A percentile compares a stretch with the other conserved stretches of the same genome.
These are phyloP conservation scores for Tachycineta bicolor DNA, from an alignment of 2,113 vertebrate genomes.

Conservation along the genomic window DNA sequence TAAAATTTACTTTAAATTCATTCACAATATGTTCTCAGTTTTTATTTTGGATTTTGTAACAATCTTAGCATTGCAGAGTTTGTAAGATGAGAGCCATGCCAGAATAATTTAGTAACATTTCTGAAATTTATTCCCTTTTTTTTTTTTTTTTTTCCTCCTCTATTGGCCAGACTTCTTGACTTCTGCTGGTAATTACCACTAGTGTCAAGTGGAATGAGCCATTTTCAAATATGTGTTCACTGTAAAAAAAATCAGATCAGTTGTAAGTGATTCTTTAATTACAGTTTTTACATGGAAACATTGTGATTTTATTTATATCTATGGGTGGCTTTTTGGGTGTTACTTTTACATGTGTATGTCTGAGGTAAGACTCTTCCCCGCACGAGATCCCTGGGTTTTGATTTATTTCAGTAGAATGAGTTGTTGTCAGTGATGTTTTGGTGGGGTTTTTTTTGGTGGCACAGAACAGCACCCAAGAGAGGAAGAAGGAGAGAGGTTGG, in stretches of 20 bases:
- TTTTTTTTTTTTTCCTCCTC: not conserved
- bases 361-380: not conserved
- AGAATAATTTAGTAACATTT: not conserved
- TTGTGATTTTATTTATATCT: not conserved
- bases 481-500: not conserved
- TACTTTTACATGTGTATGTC: not conserved
- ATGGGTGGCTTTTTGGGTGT: not conserved
- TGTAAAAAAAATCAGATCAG: not conserved
- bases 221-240: not conserved
- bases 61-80: not conserved
- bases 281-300: not conserved
- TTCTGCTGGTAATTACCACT: not conserved
- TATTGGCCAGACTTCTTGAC: not conserved
- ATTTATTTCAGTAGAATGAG: not conserved
- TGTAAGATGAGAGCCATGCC: not conserved
- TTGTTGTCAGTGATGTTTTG: not conserved
- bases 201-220: not conserved
- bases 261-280: not conserved
- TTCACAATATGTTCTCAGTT: not conserved
- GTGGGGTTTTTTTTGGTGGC: not conserved
- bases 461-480: not conserved
- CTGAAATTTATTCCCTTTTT: not conserved
- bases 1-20: not conserved
- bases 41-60: not conserved
- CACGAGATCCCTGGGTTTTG: accelerated